These are phyloP conservation scores for Orchestes rusci DNA, from an alignment of 2,888 invertebrate species.

Conservation along the genomic window DNA sequence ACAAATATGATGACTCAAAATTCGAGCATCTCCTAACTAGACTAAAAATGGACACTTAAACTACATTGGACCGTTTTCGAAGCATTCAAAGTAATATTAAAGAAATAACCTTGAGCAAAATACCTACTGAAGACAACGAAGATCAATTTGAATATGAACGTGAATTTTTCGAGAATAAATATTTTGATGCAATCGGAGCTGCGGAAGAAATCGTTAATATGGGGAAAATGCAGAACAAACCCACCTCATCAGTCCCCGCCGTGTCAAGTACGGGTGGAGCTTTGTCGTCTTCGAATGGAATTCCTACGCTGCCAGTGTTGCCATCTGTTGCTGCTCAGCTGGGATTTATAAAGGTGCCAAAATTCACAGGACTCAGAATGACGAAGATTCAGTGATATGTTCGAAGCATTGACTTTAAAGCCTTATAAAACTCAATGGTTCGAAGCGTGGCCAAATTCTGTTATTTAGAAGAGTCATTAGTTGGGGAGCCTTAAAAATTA, in stretches of 20 bases:
- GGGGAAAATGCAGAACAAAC: neutral
- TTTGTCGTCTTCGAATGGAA: too few relatives aligned
- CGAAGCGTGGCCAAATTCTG: neutral
- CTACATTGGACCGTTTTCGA: too few relatives aligned
- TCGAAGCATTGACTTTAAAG: neutral
- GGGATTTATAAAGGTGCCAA: neutral
- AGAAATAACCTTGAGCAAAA: too few relatives aligned
- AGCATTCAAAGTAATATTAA: too few relatives aligned
- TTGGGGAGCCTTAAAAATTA: neutral
- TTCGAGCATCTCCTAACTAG: too few relatives aligned
- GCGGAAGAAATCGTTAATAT: neutral
- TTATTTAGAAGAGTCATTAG: neutral
- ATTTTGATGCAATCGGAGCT: neutral
- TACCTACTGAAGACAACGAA: too few relatives aligned
- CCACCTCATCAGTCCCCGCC: too few relatives aligned
- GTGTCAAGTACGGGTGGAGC: too few relatives aligned
- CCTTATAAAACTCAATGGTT: neutral
- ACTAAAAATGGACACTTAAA: too few relatives aligned
- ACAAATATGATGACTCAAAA: too few relatives aligned
- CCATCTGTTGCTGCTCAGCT: neutral
- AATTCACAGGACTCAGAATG: neutral
- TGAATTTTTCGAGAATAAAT: neutral
- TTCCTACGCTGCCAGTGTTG: neutral
- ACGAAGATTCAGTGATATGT: neutral
- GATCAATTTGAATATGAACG: too few relatives aligned